These are phyloP conservation scores for Carabus problematicus DNA, from an alignment of 2,888 invertebrate genomes.

Conservation along the genomic window DNA sequence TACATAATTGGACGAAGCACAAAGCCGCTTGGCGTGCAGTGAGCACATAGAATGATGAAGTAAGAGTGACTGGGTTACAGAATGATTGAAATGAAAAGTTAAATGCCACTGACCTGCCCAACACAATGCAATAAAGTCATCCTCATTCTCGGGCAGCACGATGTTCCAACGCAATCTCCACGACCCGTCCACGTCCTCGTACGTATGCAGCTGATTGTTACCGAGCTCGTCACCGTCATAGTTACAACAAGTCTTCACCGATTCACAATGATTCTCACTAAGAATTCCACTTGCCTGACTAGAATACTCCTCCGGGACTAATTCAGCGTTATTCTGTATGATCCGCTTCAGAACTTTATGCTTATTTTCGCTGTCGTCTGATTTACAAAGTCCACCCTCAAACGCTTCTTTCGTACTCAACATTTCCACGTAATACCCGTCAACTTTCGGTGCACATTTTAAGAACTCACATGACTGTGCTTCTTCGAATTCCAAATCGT, in stretches of 20 bases:
- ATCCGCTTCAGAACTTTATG: slow-evolving; percentile 34
- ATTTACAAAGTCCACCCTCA: slow-evolving; percentile 9
- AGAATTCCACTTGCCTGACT: slow-evolving; percentile 27
- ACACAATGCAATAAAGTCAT: slow-evolving; percentile 66
- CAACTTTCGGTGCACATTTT: slow-evolving; percentile 17
- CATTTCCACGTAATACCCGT: slow-evolving; percentile 23
- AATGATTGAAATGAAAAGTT: not conserved
- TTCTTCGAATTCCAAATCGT: not conserved
- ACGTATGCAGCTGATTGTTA: slow-evolving; percentile 57
- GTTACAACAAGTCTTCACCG: slow-evolving; percentile 11
- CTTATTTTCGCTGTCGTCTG: slow-evolving; percentile 8
- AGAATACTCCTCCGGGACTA: slow-evolving; percentile 21
- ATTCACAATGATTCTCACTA: slow-evolving; percentile 20
- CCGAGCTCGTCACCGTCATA: slow-evolving; percentile 24
- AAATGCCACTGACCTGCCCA: slow-evolving; percentile 61
- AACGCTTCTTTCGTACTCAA: slow-evolving; percentile 10
- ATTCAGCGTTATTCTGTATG: slow-evolving; percentile 22
- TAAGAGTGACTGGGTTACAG: not conserved
- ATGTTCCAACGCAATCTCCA: slow-evolving; percentile 62
- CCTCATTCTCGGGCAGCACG: slow-evolving; percentile 55
- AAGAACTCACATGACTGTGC: slow-evolving; percentile 20
- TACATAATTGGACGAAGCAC: too few species aligned
- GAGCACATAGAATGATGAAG: too few species aligned
- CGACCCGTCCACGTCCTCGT: slow-evolving; percentile 57
- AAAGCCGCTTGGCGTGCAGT: too few species aligned